Conservation (phyloP, 2,888 invertebrate genomes). For the Acleris sparsana region DNA sequence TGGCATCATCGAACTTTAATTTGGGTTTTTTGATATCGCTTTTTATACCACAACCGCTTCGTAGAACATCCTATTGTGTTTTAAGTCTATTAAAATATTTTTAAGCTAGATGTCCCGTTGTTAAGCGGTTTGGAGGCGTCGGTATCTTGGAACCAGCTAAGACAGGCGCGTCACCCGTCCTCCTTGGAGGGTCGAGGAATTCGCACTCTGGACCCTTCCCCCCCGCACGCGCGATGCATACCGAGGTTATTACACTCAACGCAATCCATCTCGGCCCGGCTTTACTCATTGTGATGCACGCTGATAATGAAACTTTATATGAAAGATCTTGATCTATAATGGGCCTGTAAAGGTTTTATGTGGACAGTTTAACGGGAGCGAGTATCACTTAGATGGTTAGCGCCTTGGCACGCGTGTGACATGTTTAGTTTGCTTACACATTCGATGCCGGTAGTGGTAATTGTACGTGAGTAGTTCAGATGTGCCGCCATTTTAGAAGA, state of each 20-base stretch:
- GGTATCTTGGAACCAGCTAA: conserved; percentile 37
- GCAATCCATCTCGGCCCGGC: conserved; percentile 52
- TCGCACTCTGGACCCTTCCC: conserved; percentile 46
- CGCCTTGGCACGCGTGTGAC: conserved; percentile 14
- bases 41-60: conserved; percentile 28
- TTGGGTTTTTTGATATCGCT: conserved; percentile 23
- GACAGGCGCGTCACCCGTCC: conserved; percentile 52
- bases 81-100: not conserved
- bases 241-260: conserved; percentile 73
- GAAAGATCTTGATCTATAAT: conserved; percentile 31
- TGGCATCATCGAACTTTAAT: conserved; percentile 32
- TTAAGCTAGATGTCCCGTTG: not conserved
- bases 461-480: no score
- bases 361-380: conserved; percentile 28
- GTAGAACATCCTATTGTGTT: conserved; percentile 18
- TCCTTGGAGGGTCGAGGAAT: conserved; percentile 60
- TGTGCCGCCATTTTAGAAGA: no score
- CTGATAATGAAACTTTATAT: conserved; percentile 33
- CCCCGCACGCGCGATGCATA: conserved; percentile 51
- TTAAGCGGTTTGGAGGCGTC: conserved; percentile 34
- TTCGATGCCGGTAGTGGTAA: no score
- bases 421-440: conserved; percentile 14
- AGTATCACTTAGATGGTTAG: conserved; percentile 10
- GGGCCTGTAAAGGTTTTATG: conserved; percentile 16
- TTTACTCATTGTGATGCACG: conserved; percentile 35